A percentile compares a stretch with the other conserved stretches of the same genome.
These are phyloP conservation scores for Mimumesa dahlbomi DNA, from an alignment of 2,888 invertebrate species.

Conservation along the genomic window DNA sequence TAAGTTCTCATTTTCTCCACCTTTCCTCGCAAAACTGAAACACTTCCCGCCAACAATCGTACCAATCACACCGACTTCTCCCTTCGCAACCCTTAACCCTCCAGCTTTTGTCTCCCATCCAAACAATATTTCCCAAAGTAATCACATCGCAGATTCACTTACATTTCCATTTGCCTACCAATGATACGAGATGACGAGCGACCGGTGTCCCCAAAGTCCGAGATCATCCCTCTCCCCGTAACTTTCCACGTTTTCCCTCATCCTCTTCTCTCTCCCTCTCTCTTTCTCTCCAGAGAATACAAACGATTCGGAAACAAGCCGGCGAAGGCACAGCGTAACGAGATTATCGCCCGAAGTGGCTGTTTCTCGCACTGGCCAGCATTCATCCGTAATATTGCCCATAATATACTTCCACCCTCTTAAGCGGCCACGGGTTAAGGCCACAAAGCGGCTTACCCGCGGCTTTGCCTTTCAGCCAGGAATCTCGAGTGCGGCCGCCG, in stretches of 20 bases:
- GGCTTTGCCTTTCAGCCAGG: slow-evolving; percentile 60
- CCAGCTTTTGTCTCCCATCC: background rate
- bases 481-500: slow-evolving; percentile 63
- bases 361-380: slow-evolving; percentile 61
- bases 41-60: no score
- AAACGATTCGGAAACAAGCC: slow-evolving; percentile 4
- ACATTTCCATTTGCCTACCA: slow-evolving; percentile 10
- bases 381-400: slow-evolving; percentile 64
- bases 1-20: slow-evolving; percentile 1
- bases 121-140: slow-evolving; percentile 32
- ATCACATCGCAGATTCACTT: slow-evolving; percentile 35
- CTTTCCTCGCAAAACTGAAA: slow-evolving; percentile 15
- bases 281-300: background rate
- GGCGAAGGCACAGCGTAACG: slow-evolving; percentile 46
- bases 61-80: no score
- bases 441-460: slow-evolving; percentile 67
- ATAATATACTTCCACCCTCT: slow-evolving; percentile 70
- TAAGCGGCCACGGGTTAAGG: slow-evolving; percentile 62
- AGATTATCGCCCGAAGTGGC: slow-evolving; percentile 64
- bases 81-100: no score
- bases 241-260: no score
- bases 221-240: slow-evolving; percentile 25
- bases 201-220: slow-evolving; percentile 27
- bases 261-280: background rate
- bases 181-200: no score